phyloP scores from a whole-genome alignment of 2,888 invertebrate genomes.

The Atethmia centrago region DNA sequence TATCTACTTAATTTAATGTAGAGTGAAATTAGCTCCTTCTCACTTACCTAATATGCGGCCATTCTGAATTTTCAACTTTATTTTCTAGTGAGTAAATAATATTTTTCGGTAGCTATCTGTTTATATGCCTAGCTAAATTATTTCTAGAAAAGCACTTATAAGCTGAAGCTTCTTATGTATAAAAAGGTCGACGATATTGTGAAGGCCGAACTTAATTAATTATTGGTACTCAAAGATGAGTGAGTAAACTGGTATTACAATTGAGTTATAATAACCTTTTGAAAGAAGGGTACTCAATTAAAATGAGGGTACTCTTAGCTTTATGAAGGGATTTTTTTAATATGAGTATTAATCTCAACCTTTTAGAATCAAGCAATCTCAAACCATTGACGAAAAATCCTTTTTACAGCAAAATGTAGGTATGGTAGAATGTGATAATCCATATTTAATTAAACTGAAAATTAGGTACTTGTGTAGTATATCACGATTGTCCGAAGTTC shows the following conservation, averaged over 20 bases:
- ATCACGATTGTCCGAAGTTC: no score
- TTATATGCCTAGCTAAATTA: neutral
- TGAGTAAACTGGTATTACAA: slow-evolving; percentile 16
- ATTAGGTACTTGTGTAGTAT: neutral
- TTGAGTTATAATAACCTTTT: slow-evolving; percentile 31
- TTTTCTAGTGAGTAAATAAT: neutral
- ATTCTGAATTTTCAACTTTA: neutral
- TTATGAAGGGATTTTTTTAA: slow-evolving; percentile 22
- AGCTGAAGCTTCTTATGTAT: neutral
- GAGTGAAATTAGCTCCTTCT: slow-evolving; percentile 6
- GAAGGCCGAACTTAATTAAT: slow-evolving; percentile 1
- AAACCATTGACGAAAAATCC: neutral
- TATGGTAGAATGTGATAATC: no score
- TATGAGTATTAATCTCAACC: slow-evolving; percentile 12
- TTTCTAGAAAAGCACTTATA: neutral
- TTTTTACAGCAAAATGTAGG: neutral
- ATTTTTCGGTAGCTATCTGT: neutral
- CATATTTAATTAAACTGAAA: neutral
- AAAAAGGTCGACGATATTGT: slow-evolving; percentile 1
- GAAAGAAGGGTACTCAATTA: slow-evolving; percentile 6
- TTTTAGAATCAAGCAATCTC: slow-evolving; percentile 6
- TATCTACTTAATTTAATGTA: slow-evolving; percentile 5
- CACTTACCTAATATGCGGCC: no score
- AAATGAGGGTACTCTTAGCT: slow-evolving; percentile 18
- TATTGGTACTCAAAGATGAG: slow-evolving; percentile 18